phyloP scores from a whole-genome alignment of 35 echinoderm and acorn worm genomes.

The Apostichopus japonicus region DNA sequence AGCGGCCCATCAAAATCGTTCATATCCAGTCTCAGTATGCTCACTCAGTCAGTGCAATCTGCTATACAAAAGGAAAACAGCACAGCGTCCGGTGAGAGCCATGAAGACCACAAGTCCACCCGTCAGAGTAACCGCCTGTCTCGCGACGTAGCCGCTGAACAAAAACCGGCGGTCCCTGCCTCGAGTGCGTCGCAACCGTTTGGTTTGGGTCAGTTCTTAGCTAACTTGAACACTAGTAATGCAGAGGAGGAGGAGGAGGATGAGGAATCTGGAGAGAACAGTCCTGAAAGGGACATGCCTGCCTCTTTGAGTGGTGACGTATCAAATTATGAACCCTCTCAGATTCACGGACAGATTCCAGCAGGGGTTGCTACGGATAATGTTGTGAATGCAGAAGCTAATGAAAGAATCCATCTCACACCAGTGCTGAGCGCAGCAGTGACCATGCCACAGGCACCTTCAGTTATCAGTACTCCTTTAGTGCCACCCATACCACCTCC shows the following conservation, averaged over 20 bases:
- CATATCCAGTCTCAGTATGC: conserved; percentile 52
- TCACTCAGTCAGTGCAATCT: conserved; percentile 59
- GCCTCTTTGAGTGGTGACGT: too few relatives aligned
- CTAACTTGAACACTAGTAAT: not conserved
- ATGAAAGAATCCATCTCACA: too few relatives aligned
- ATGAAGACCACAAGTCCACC: not conserved
- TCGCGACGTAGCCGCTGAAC: not conserved
- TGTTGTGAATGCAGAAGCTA: too few relatives aligned
- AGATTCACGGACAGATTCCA: too few relatives aligned
- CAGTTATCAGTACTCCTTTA: not conserved
- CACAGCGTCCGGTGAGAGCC: not conserved
- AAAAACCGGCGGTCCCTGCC: not conserved
- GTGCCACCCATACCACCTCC: not conserved
- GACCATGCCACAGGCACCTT: not conserved
- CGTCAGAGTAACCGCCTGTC: too few relatives aligned
- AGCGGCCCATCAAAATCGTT: conserved; percentile 42
- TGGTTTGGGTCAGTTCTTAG: conserved; percentile 28
- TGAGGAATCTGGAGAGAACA: too few relatives aligned
- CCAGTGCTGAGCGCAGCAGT: not conserved
- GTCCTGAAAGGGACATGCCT: too few relatives aligned
- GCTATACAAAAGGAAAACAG: conserved; percentile 29
- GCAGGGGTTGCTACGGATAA: too few relatives aligned
- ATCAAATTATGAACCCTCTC: too few relatives aligned
- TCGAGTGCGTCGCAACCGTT: not conserved
- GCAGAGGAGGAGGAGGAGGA: not conserved